Percentiles rank a stretch among this genome's conserved stretches.
Conservation (phyloP, 2,888 invertebrate genomes). For the Tetrapedia diversipes region DNA sequence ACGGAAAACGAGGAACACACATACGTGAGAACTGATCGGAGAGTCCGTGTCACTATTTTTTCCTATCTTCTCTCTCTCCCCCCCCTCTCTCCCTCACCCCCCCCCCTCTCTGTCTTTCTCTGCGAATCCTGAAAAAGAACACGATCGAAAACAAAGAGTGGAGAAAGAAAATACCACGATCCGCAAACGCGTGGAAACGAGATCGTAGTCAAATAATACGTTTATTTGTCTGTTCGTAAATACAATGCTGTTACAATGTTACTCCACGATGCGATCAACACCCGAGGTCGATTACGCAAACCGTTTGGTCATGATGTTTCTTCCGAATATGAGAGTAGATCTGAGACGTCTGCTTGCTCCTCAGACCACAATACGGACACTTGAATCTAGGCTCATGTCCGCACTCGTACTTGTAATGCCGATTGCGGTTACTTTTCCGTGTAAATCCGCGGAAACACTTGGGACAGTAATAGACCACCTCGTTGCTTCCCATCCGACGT, state of each 20-base stretch:
- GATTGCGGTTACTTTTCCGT: slow-evolving; percentile 76
- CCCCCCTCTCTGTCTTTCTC: background rate
- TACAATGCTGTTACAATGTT: background rate
- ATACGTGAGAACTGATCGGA: no score
- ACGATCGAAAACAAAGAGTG: no score
- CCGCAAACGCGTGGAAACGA: background rate
- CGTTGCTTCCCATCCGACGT: slow-evolving; percentile 5
- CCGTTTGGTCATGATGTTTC: slow-evolving; percentile 75
- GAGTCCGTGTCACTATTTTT: no score
- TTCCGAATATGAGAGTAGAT: slow-evolving; percentile 79
- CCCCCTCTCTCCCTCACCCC: background rate
- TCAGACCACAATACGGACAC: slow-evolving; percentile 81
- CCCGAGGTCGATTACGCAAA: slow-evolving; percentile 76
- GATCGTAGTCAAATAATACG: background rate
- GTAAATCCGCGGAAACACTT: slow-evolving; percentile 76
- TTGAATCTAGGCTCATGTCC: slow-evolving; percentile 80
- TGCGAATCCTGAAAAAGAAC: background rate
- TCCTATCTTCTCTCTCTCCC: background rate
- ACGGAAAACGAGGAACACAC: no score
- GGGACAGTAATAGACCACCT: slow-evolving; percentile 69
- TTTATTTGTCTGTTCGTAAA: slow-evolving; percentile 39
- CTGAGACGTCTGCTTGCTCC: slow-evolving; percentile 80
- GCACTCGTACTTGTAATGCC: slow-evolving; percentile 81
- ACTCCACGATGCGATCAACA: background rate
- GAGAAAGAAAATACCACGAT: background rate